Percentiles rank a stretch among this genome's conserved stretches.
These are phyloP conservation scores for Periophthalmodon schlosseri DNA, from an alignment of 2,113 vertebrate genomes.

Conservation along the genomic window DNA sequence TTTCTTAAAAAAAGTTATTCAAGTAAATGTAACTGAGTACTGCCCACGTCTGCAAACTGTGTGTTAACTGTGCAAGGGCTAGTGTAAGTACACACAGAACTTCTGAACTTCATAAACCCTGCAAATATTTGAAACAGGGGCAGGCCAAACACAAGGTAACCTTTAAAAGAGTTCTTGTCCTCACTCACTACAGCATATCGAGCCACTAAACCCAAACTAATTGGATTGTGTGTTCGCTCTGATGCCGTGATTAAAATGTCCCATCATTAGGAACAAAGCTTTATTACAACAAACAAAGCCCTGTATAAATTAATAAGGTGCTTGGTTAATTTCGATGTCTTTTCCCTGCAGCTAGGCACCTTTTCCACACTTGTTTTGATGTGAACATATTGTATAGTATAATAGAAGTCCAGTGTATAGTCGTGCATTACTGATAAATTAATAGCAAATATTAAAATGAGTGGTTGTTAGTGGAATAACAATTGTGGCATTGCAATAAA, in stretches of 20 bases:
- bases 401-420: background rate
- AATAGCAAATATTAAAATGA: background rate
- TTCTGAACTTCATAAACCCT: background rate
- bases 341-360: background rate
- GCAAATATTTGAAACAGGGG: background rate
- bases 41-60: too few species aligned
- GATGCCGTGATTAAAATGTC: conserved; percentile 10
- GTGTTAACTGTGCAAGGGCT: too few species aligned
- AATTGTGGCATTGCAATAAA: background rate
- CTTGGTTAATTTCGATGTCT: background rate
- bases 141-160: conserved; percentile 5
- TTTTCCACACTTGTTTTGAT: background rate
- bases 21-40: too few species aligned
- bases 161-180: conserved; percentile 12
- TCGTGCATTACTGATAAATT: background rate
- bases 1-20: too few species aligned
- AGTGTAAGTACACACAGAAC: background rate
- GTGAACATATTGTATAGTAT: background rate
- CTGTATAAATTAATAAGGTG: conserved; percentile 5
- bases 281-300: conserved; percentile 1
- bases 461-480: background rate
- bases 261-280: conserved; percentile 15
- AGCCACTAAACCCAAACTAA: conserved; percentile 13
- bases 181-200: background rate
- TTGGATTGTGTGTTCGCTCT: conserved; percentile 14